Base-by-base conservation (phyloP, 1,140 invertebrate genomes). In the Drosophila willistoni region DNA sequence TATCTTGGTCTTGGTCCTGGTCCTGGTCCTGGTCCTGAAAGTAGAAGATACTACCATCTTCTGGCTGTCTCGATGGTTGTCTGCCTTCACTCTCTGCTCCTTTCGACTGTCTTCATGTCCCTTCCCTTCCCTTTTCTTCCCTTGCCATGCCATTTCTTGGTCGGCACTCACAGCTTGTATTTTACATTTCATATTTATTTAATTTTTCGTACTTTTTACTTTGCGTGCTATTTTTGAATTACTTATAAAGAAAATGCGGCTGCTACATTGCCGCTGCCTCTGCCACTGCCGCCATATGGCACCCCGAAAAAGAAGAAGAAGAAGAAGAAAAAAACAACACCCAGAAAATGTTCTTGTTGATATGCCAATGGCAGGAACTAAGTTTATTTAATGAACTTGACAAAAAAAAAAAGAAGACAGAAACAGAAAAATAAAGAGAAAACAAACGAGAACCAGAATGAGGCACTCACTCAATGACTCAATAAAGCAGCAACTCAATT, bases 121-220 rank as follows among this genome's bases (percentile, higher is more conserved):
- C 36, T 3, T 12, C 3, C 12, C 12, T 39, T 7, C 33, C 33
- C 9, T 25, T 25, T 3, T 3, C 22, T 25, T 25, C 2, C 3
- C 22, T 4, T 25, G 22, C 22, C 22, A 4, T 39, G 36, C 10
- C 36, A 12, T 41, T 12, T 10, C 22, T 22, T 33, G 19, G 25
- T 29, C 64, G 25, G 14, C 56, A 42, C 36, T 33, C 51, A 39
- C 61, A 51, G 44, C 79, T 73, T 56, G 41, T 68, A 67, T 68
- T 74, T 75, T 60, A 83, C 76, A 79, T 86, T 87, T 86, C 83
- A 86, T 87, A 87, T 87, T 87, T 86, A 86, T 86, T 83, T 86
- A 83, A 86, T 86, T 87, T 86, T 78, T 68, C 69, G 65, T 81
- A 82, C 83, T 86, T 86, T 78, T 71, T 79, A 79, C 78, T 86